Base-by-base conservation (phyloP, 2,888 invertebrate genomes). In the Sepiola atlantica region DNA sequence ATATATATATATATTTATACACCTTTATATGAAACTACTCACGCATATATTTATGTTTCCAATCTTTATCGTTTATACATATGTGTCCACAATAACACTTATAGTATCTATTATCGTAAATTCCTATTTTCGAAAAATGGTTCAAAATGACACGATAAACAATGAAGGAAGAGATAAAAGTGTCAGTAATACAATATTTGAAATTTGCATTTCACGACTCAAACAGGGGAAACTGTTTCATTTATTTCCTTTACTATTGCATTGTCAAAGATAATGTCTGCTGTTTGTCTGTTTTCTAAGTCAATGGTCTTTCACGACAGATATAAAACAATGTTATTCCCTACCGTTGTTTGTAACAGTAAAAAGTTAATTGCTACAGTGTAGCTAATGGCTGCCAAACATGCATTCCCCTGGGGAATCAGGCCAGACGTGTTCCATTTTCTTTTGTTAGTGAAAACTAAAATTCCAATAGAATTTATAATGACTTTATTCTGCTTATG, bases 251-350 rank as follows among this genome's bases (percentile, higher is more conserved):
- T 77, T 14, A 16, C 21, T 32, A 77, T 77, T 77, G 77, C 32
- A n/a, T 77, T 77, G 77, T 77, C 77, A 77, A n/a, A 77, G 77
- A 77, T 77, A 77, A 77, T 77, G 77, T 77, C 77, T 77, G 77
- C 77, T 77, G n/a, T 77, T 32, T 77, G 77, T 77, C 77, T n/a
- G 77, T 77, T 77, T 77, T 77, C 32, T n/a, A 77, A 77, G n/a
- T 77, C 77, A n/a, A n/a, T 77, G n/a, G n/a, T 77, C n/a, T n/a
- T 77, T 32, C 77, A 16, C n/a, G n/a, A 77, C 77, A n/a, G 77
- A 77, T 77, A 77, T 77, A 77, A 77, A 77, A 77, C n/a, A 77
- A 77, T 32, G 77, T 77, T 77, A 77, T 77, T 77, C 77, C n/a
- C 77, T 32, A 77, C 77, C n/a, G n/a, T 77, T 32, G 77, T 77